Conservation (phyloP, 2,888 invertebrate genomes). For the Brachyptera putata region DNA sequence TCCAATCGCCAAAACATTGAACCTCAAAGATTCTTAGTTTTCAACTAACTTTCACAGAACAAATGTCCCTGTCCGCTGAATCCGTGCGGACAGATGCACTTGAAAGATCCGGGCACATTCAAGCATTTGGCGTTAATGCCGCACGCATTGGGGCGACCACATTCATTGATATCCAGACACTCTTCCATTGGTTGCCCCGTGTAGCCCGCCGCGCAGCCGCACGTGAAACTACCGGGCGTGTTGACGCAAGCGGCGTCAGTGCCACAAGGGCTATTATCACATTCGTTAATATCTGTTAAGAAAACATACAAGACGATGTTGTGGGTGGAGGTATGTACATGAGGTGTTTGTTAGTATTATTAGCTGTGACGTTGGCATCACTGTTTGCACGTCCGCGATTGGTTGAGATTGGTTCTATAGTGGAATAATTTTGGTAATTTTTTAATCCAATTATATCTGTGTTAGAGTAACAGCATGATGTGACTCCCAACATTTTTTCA, state of each 20-base stretch:
- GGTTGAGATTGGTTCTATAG: no score
- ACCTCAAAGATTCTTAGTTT: no score
- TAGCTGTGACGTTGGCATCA: no score
- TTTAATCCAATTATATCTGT: no score
- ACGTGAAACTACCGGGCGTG: conserved; percentile 69
- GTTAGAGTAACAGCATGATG: no score
- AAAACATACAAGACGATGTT: no score
- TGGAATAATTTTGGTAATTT: no score
- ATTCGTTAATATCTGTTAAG: conserved; percentile 67
- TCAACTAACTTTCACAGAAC: conserved; percentile 70
- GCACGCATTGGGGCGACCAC: conserved; percentile 61
- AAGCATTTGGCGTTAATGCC: conserved; percentile 74
- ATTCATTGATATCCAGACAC: conserved; percentile 72
- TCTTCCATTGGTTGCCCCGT: conserved; percentile 56
- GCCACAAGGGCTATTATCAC: conserved; percentile 64
- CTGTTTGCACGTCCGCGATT: no score
- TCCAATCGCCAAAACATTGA: no score
- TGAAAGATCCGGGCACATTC: conserved; percentile 75
- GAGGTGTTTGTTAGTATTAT: no score
- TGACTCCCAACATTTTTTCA: no score
- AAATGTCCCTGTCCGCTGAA: conserved; percentile 70
- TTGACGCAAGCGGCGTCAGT: conserved; percentile 68
- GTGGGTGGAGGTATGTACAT: no score
- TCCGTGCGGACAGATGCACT: conserved; percentile 70
- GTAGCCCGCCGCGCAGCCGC: conserved; percentile 68